Base-by-base conservation (phyloP, 2,888 invertebrate genomes). In the Caenorhabditis imperialis region DNA sequence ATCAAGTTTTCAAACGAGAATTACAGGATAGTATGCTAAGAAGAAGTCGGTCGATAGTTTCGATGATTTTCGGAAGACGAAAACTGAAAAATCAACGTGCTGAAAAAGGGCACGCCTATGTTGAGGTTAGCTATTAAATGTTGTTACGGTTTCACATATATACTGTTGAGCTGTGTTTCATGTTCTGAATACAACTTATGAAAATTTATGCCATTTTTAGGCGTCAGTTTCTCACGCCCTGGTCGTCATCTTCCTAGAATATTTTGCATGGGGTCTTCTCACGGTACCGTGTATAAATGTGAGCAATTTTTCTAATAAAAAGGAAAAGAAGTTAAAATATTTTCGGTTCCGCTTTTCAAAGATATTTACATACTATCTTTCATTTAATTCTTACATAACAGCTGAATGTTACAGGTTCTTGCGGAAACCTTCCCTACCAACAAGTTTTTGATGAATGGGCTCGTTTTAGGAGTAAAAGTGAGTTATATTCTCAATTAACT, bases 181-280 rank as follows among this genome's bases (percentile, higher is more conserved):
- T n/a, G n/a, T n/a, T n/a, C n/a, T n/a, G n/a, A n/a, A n/a, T n/a
- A n/a, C n/a, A n/a, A n/a, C n/a, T n/a, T n/a, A n/a, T n/a, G n/a
- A n/a, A n/a, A 58, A 18, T 22, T 22, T 35, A 37, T 22, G 12
- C 22, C 6, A n/a, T 25, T 55, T 67, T 10, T 53, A 73, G 71
- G 96, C 99, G 79, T 95, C 95, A 89, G 93, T 99, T 78, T 96
- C 95, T 90, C 99, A 99, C 92, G 99, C 99, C 77, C 91, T 99
- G 89, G 93, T 99, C 89, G 96, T 99, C 88, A 99, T 99, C 90
- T 99, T 99, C 91, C 91, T 99, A 90, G 99, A 99, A 91, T 99
- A 98, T 91, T 99, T 99, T 91, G 96, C 98, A 83, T 99, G 99
- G 98, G 99, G 99, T 60, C 92, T 99, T 82, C 92, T 99, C 81